Percentiles rank a stretch among this genome's conserved stretches.
Conservation (phyloP, 2,113 vertebrate species). For the Colinus virginianus region DNA sequence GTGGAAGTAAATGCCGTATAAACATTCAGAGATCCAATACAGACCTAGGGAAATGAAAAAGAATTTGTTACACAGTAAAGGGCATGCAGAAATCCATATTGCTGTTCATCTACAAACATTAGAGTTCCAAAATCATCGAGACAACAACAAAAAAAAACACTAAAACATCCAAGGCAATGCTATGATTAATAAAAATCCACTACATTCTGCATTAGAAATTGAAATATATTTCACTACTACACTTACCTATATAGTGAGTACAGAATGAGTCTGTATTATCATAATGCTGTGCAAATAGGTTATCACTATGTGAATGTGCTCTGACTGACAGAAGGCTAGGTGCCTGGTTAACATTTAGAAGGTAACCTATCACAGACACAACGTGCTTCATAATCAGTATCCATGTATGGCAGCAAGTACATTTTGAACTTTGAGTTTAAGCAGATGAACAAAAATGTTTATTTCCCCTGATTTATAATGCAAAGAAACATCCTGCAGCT, state of each 20-base stretch:
- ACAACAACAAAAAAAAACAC: neutral
- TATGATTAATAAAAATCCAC: neutral
- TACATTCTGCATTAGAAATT: neutral
- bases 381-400: neutral
- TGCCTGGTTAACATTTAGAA: neutral
- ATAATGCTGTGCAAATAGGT: neutral
- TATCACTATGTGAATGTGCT: neutral
- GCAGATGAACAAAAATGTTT: neutral
- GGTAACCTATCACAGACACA: neutral
- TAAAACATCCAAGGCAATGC: neutral
- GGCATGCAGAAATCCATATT: neutral
- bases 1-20: neutral
- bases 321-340: neutral
- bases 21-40: neutral
- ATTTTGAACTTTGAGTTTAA: neutral
- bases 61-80: neutral
- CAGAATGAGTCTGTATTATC: neutral
- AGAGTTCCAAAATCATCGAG: neutral
- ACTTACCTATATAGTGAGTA: neutral
- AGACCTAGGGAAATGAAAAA: conserved; percentile 13
- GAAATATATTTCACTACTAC: neutral
- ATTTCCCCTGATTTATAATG: neutral
- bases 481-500: neutral
- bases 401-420: neutral
- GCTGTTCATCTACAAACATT: neutral